Conservation (phyloP, 2,113 vertebrate species). For the Cyanoderma ruficeps region DNA sequence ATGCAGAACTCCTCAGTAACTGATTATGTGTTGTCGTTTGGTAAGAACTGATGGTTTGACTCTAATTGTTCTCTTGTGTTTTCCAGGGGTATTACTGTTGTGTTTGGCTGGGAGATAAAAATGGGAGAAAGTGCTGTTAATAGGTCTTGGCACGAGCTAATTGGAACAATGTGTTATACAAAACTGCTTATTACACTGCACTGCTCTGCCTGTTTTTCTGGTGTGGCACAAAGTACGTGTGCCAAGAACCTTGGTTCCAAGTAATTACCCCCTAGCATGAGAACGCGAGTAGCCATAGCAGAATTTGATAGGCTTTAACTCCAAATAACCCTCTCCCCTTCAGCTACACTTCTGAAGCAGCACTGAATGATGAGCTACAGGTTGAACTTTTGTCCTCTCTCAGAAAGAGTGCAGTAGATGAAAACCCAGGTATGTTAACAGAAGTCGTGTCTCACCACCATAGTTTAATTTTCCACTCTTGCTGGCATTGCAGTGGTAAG, state of each 20-base stretch:
- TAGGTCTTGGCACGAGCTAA: not conserved
- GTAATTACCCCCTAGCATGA: not conserved
- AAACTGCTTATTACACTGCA: not conserved
- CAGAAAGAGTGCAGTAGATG: not conserved
- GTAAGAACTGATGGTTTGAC: not conserved
- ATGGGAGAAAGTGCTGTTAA: constrained; percentile 3
- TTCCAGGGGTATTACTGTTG: not conserved
- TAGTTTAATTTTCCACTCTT: not conserved
- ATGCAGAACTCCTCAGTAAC: not conserved
- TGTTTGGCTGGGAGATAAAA: constrained; percentile 22
- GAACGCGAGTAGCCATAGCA: not conserved
- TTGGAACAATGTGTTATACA: not conserved
- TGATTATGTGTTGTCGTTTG: not conserved
- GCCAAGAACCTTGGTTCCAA: not conserved
- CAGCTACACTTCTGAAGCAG: not conserved
- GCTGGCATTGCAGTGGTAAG: not conserved
- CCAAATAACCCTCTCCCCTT: not conserved
- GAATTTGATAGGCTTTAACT: not conserved
- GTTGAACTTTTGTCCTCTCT: not conserved
- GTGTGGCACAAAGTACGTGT: not conserved
- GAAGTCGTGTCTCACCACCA: not conserved
- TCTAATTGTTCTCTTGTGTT: not conserved
- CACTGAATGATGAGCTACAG: not conserved
- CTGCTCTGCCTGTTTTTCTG: constrained; percentile 14
- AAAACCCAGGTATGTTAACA: not conserved